Evolutionary conservation across 2,113 vertebrate genomes (phyloP), one percentile per base, ranked within the genome.

Genomic region (Mus pahari): DNA sequence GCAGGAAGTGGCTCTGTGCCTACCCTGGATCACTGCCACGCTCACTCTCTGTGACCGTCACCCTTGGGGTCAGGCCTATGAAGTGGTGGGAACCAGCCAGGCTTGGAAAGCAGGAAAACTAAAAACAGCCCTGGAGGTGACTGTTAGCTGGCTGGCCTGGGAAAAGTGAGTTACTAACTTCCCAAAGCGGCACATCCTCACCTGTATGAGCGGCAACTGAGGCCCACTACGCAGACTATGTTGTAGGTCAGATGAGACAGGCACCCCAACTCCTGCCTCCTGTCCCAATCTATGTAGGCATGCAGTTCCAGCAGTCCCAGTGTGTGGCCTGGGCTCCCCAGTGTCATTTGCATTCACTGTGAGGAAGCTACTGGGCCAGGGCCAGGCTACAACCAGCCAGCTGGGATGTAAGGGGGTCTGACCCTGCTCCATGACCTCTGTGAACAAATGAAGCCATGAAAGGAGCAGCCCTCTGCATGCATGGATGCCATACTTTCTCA

Each of bases 1-100:
- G 66, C 64, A 93, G 75, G 82, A 82, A 78, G 42, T 64, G 75
- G 92, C 31, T 64, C 89, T 84, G 42, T 62, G 62, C n/a, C 87
- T 73, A 42, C n/a, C 71, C 86, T 73, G 62, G 45, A 24, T 19
- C 16, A 17, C 84, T 53, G 71, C 82, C 91, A 42, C 16, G 39
- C 50, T 36, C 66, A 36, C 7, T 71, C 60, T n/a, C 42, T 26
- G 13, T 50, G 53, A 71, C 60, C 19, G 1, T 19, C 45, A 7
- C 45, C 79, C 53, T 42, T 17, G 0, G 0, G n/a, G 84, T 7
- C 16, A 42, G 81, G n/a, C 83, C 0, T 9, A 14, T 4, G 60
- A 7, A 16, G 8, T 2, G 14, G n/a, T 28, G 86, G 87, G 36
- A 77, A 83, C 62, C 60, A 74, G 74, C 55, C 73, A 70, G 28